phyloP scores from a whole-genome alignment of 2,888 invertebrate genomes.

The Anticlea derivata region DNA sequence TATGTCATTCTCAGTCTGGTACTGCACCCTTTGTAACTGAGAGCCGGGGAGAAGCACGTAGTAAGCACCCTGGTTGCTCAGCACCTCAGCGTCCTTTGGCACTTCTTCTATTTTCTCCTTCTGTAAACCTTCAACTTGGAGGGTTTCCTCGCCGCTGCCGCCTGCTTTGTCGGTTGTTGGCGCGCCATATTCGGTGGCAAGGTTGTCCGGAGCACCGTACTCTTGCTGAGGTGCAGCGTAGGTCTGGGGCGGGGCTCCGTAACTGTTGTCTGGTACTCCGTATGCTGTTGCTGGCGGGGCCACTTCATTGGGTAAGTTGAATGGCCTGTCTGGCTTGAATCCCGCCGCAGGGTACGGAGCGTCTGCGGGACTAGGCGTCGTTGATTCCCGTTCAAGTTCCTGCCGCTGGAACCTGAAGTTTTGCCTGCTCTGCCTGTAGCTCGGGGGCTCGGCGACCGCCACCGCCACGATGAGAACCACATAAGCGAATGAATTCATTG shows the following conservation, averaged over 20 bases:
- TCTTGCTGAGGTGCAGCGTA: conserved; percentile 57
- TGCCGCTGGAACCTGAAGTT: conserved; percentile 61
- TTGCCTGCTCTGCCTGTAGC: conserved; percentile 56
- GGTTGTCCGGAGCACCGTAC: conserved; percentile 43
- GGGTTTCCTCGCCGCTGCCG: conserved; percentile 29
- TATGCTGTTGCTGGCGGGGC: conserved; percentile 66
- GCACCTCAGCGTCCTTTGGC: conserved; percentile 61
- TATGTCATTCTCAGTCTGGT: conserved; percentile 78
- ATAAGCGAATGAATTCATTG: conserved; percentile 68
- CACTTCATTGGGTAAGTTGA: conserved; percentile 63
- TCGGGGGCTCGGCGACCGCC: conserved; percentile 66
- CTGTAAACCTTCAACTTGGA: conserved; percentile 42
- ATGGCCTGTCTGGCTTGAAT: conserved; percentile 61
- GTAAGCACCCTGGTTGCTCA: conserved; percentile 82
- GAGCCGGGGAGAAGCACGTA: conserved; percentile 86
- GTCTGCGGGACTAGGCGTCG: conserved; percentile 43
- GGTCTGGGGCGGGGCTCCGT: conserved; percentile 67
- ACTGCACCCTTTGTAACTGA: conserved; percentile 85
- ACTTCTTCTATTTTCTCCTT: conserved; percentile 56
- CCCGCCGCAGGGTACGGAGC: conserved; percentile 73
- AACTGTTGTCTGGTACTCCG: conserved; percentile 69
- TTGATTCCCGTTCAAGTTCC: conserved; percentile 52
- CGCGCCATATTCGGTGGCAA: conserved; percentile 40
- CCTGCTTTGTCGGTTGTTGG: conserved; percentile 39
- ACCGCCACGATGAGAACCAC: conserved; percentile 60